A percentile compares a stretch with the other conserved stretches of the same genome.
Evolutionary conservation across 1,140 invertebrate species (phyloP).

Genomic region (Heliconius hermathena): DNA sequence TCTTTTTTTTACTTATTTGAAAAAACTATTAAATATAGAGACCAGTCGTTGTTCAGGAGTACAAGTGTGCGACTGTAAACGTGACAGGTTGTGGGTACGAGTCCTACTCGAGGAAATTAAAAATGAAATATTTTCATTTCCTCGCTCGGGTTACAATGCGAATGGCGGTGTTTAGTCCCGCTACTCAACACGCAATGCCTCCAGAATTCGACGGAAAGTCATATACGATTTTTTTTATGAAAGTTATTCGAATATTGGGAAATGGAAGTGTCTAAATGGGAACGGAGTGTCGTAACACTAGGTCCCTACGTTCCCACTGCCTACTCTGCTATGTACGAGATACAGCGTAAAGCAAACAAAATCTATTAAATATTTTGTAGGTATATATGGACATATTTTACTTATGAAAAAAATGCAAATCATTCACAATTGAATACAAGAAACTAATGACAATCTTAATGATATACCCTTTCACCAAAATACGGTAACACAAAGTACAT

Average conservation of each 20-base stretch:
- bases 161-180: not conserved
- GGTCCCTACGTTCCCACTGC: not conserved
- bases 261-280: not conserved
- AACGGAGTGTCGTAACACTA: not conserved
- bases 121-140: too few relatives aligned
- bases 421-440: not conserved
- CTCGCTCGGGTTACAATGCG: not conserved
- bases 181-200: not conserved
- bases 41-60: too few relatives aligned
- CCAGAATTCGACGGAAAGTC: not conserved
- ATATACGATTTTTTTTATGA: too few relatives aligned
- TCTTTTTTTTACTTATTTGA: too few relatives aligned
- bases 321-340: not conserved
- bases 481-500: not conserved
- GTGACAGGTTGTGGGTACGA: too few relatives aligned
- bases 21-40: too few relatives aligned
- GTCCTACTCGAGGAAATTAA: not conserved
- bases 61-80: too few relatives aligned
- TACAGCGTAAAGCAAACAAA: not conserved
- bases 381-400: not conserved
- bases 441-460: not conserved
- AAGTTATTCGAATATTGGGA: too few relatives aligned
- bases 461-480: conserved; percentile 28
- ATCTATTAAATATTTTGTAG: not conserved
- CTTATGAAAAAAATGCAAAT: not conserved